These are phyloP conservation scores for Buphagus erythrorhynchus DNA, from an alignment of 2,797 vertebrate species.

Conservation along the genomic window DNA sequence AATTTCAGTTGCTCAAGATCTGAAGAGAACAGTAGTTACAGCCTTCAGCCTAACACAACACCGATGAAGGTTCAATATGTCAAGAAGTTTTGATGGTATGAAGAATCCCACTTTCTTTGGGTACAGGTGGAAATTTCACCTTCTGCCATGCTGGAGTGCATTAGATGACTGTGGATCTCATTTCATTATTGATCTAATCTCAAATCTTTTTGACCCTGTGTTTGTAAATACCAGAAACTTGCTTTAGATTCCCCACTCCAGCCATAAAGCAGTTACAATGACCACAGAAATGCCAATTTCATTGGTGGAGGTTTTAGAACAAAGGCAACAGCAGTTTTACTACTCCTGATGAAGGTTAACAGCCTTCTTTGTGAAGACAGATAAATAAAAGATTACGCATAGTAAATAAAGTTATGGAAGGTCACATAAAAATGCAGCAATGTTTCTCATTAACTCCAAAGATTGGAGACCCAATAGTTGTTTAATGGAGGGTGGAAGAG, in stretches of 20 bases:
- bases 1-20: background rate
- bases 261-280: background rate
- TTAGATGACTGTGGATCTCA: background rate
- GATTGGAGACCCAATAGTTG: background rate
- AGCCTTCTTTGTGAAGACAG: background rate
- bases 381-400: background rate
- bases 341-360: background rate
- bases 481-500: slow-evolving; percentile 8
- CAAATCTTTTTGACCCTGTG: background rate
- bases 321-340: background rate
- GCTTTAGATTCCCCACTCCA: background rate
- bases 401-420: slow-evolving; percentile 11
- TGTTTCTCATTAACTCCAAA: slow-evolving; percentile 35
- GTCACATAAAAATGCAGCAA: slow-evolving; percentile 23
- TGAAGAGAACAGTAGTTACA: background rate
- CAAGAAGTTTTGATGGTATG: background rate
- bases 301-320: background rate
- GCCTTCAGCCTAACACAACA: background rate
- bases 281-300: background rate
- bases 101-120: background rate
- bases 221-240: background rate
- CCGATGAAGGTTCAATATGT: background rate
- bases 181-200: background rate
- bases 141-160: background rate
- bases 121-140: background rate